Conservation (phyloP, 2,888 invertebrate species). For the Ptilodon capucinus region DNA sequence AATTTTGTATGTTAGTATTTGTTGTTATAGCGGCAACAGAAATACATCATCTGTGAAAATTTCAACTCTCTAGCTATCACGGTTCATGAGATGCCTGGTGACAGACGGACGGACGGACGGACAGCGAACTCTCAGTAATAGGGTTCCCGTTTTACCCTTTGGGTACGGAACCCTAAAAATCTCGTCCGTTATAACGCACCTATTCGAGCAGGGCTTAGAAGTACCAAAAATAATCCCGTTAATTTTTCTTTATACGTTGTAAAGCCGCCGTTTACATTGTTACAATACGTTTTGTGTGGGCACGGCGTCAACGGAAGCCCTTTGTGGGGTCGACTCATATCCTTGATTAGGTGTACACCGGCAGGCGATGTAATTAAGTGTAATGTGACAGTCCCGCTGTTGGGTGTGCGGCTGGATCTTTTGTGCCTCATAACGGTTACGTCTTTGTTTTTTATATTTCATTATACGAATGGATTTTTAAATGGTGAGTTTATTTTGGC, state of each 20-base stretch:
- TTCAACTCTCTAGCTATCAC: too few relatives aligned
- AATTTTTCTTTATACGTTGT: neutral
- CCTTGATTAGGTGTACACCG: conserved; percentile 30
- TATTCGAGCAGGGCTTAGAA: too few relatives aligned
- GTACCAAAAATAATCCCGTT: neutral
- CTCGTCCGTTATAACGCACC: too few relatives aligned
- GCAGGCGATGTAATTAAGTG: conserved; percentile 12
- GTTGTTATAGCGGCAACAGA: too few relatives aligned
- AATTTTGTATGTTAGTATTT: too few relatives aligned
- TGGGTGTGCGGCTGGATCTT: neutral
- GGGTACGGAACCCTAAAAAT: too few relatives aligned
- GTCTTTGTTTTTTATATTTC: neutral
- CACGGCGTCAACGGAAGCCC: conserved; percentile 15
- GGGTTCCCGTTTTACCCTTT: too few relatives aligned
- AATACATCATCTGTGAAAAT: too few relatives aligned
- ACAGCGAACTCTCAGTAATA: too few relatives aligned
- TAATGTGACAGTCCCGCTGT: conserved; percentile 7
- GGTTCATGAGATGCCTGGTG: too few relatives aligned
- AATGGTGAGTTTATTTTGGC: neutral
- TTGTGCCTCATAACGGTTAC: neutral
- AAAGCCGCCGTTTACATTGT: conserved; percentile 6
- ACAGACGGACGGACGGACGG: too few relatives aligned
- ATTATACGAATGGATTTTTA: conserved; percentile 1
- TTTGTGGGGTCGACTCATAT: conserved; percentile 30
- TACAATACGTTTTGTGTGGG: conserved; percentile 10